Evolutionary conservation across 2,888 invertebrate genomes (phyloP).

Genomic region (Ommatoiulus sabulosus): DNA sequence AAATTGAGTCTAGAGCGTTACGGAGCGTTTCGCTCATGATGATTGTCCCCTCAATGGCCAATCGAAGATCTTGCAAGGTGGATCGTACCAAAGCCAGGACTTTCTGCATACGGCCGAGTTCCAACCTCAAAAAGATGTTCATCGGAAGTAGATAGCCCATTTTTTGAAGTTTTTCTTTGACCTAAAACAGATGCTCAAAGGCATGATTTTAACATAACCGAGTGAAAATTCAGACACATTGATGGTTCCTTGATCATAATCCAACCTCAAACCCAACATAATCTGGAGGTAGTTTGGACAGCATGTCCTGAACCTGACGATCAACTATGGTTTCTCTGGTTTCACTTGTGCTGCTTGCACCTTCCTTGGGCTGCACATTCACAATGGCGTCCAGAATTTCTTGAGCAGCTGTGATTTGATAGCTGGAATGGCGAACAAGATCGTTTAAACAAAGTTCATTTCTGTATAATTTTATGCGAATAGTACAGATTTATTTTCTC

Average conservation of each 20-base stretch:
- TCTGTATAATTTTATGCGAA: too few species aligned
- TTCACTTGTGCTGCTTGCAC: slow-evolving; percentile 87
- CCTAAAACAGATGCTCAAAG: slow-evolving; percentile 63
- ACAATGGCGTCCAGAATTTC: slow-evolving; percentile 93
- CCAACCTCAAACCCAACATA: slow-evolving; percentile 85
- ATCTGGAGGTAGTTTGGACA: slow-evolving; percentile 84
- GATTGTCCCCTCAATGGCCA: slow-evolving; percentile 97
- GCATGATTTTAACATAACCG: background rate
- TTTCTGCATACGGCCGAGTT: slow-evolving; percentile 83
- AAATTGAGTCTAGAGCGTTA: slow-evolving; percentile 94
- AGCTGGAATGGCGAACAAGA: slow-evolving; percentile 66
- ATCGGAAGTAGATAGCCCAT: slow-evolving; percentile 95
- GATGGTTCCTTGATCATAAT: background rate
- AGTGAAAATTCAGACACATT: background rate
- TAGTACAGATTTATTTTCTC: too few species aligned
- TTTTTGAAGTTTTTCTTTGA: slow-evolving; percentile 84
- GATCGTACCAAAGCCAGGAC: slow-evolving; percentile 82
- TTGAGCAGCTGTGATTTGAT: slow-evolving; percentile 93
- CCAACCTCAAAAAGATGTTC: slow-evolving; percentile 90
- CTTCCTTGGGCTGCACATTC: slow-evolving; percentile 97
- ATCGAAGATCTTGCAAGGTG: slow-evolving; percentile 87
- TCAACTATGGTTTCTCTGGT: slow-evolving; percentile 93
- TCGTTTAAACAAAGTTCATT: background rate
- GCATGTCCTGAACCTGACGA: slow-evolving; percentile 92
- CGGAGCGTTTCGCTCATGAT: slow-evolving; percentile 93